Evolutionary conservation across 1,140 invertebrate genomes (phyloP).

Genomic region (Mizuhopecten yessoensis): DNA sequence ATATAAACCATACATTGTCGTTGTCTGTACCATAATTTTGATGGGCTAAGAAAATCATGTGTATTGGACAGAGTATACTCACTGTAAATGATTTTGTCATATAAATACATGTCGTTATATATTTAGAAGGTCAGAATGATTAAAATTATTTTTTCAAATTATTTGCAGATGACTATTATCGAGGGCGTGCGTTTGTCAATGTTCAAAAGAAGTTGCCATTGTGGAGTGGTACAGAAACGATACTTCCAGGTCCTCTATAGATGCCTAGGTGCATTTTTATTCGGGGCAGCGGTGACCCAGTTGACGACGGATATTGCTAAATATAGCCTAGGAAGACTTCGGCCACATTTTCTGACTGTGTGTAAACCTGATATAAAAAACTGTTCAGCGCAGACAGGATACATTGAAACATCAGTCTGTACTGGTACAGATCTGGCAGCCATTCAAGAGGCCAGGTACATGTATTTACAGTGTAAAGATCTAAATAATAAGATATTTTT

Average conservation of each 20-base stretch:
- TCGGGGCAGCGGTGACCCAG: slow-evolving; percentile 89
- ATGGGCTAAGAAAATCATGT: too few relatives aligned
- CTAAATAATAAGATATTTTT: too few relatives aligned
- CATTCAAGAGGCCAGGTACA: slow-evolving; percentile 55
- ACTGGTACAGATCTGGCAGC: slow-evolving; percentile 53
- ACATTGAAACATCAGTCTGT: slow-evolving; percentile 50
- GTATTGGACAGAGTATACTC: too few relatives aligned
- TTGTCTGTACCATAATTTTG: too few relatives aligned
- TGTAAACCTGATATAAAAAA: slow-evolving; percentile 78
- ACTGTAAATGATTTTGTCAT: too few relatives aligned
- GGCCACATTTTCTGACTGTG: slow-evolving; percentile 94
- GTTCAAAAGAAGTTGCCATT: slow-evolving; percentile 51
- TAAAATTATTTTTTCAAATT: slow-evolving; percentile 8
- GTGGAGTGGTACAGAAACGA: slow-evolving; percentile 5
- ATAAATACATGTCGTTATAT: too few relatives aligned
- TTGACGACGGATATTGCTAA: slow-evolving; percentile 95
- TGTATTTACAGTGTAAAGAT: too few relatives aligned
- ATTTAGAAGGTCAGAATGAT: too few relatives aligned
- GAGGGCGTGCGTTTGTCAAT: slow-evolving; percentile 60
- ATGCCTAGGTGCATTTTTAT: slow-evolving; percentile 89
- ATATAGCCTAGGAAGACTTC: slow-evolving; percentile 94
- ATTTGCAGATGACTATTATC: slow-evolving; percentile 63
- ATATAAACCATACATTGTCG: too few relatives aligned
- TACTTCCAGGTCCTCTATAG: slow-evolving; percentile 59
- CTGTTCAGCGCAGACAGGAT: slow-evolving; percentile 52